Conservation (phyloP, 1,140 invertebrate species). For the Camponotus pennsylvanicus region DNA sequence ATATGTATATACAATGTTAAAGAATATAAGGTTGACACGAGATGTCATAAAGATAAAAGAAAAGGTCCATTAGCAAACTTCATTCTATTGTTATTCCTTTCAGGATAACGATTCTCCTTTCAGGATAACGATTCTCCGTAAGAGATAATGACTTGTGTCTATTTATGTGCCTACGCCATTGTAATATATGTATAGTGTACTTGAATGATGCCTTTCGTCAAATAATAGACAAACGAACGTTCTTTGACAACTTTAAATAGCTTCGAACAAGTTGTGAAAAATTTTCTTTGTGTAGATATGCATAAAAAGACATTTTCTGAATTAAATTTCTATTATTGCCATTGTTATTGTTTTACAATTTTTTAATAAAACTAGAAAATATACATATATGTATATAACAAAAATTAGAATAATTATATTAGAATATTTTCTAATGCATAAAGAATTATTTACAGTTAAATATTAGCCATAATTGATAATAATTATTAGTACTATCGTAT, state of each 20-base stretch:
- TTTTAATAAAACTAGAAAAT: slow-evolving; percentile 19
- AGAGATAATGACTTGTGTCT: background rate
- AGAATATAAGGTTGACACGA: background rate
- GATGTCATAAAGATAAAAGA: background rate
- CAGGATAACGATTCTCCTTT: no score
- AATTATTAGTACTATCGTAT: no score
- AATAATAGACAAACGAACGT: background rate
- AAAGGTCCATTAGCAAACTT: slow-evolving; percentile 1
- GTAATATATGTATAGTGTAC: background rate
- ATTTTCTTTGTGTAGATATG: background rate
- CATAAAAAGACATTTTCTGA: background rate
- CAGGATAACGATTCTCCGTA: background rate
- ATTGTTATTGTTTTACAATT: background rate
- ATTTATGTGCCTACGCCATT: background rate
- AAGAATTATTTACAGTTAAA: slow-evolving; percentile 4
- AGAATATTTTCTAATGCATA: background rate
- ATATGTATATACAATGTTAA: background rate
- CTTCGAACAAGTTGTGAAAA: slow-evolving; percentile 16
- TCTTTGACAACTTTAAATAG: background rate
- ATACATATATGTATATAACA: background rate
- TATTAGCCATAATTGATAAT: background rate
- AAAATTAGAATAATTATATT: background rate
- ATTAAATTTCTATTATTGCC: background rate
- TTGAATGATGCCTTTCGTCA: slow-evolving; percentile 2
- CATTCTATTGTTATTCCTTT: background rate